Percentiles rank a stretch among this genome's conserved stretches.
phyloP scores from a whole-genome alignment of 2,113 vertebrate species.

The Pagrus major region DNA sequence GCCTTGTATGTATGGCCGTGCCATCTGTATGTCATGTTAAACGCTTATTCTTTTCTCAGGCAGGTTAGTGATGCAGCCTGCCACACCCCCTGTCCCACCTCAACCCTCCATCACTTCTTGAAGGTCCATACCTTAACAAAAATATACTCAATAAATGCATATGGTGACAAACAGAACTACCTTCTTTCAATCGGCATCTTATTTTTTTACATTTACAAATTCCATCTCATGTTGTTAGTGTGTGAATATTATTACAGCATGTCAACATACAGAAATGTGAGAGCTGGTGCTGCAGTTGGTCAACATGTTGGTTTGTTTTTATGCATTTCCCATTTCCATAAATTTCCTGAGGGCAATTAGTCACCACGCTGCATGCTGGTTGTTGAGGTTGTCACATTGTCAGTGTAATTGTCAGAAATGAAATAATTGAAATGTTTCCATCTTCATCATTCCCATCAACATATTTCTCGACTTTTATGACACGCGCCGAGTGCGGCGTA shows the following conservation, averaged over 20 bases:
- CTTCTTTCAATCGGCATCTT: slow-evolving; percentile 25
- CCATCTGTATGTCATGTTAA: slow-evolving; percentile 31
- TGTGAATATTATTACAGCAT: slow-evolving; percentile 56
- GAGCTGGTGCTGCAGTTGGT: slow-evolving; percentile 55
- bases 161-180: slow-evolving; percentile 3
- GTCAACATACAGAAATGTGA: slow-evolving; percentile 45
- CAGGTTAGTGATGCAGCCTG: slow-evolving; percentile 21
- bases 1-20: slow-evolving; percentile 3
- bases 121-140: slow-evolving; percentile 8
- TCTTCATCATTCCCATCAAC: slow-evolving; percentile 80
- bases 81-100: slow-evolving; percentile 1
- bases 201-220: slow-evolving; percentile 49
- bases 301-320: slow-evolving; percentile 72
- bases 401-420: slow-evolving; percentile 80
- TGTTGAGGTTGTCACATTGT: slow-evolving; percentile 70
- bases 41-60: slow-evolving; percentile 32
- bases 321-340: slow-evolving; percentile 75
- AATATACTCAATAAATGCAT: background rate
- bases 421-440: slow-evolving; percentile 82
- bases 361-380: slow-evolving; percentile 47
- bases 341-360: slow-evolving; percentile 78
- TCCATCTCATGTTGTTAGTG: slow-evolving; percentile 58
- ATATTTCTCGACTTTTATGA: slow-evolving; percentile 78
- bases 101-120: slow-evolving; percentile 8
- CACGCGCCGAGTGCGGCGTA: slow-evolving; percentile 61